phyloP scores from a whole-genome alignment of 2,888 invertebrate species.

The Eledone cirrhosa region DNA sequence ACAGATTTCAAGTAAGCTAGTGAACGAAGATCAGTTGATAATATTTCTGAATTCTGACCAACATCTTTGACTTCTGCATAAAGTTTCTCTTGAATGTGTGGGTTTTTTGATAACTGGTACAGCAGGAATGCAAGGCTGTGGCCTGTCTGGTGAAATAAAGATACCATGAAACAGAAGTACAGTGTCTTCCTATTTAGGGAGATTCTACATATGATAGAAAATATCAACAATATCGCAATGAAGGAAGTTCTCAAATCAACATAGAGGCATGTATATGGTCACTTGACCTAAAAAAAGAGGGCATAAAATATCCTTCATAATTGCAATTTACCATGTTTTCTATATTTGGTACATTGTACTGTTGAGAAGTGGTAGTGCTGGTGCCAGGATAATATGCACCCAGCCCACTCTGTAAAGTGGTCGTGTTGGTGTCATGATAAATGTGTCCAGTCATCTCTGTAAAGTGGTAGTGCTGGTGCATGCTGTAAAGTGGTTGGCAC shows the following conservation, averaged over 20 bases:
- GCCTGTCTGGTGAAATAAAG: conserved; percentile 45
- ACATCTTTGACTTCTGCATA: conserved; percentile 42
- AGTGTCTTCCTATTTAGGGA: conserved; percentile 12
- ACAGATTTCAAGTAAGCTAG: conserved; percentile 53
- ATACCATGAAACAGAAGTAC: not conserved
- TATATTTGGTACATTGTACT: too few relatives aligned
- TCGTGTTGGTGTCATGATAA: too few relatives aligned
- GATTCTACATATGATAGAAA: not conserved
- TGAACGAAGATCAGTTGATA: conserved; percentile 38
- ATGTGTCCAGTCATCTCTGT: too few relatives aligned
- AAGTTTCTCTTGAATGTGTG: conserved; percentile 45
- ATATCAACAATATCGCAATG: not conserved
- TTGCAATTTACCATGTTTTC: too few relatives aligned
- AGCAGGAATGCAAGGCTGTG: conserved; percentile 49
- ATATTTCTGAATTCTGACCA: conserved; percentile 32
- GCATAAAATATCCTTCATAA: too few relatives aligned
- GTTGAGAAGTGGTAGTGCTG: too few relatives aligned
- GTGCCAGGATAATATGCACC: too few relatives aligned
- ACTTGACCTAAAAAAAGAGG: not conserved
- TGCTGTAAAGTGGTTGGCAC: too few relatives aligned
- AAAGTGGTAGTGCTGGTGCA: too few relatives aligned
- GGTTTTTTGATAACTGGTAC: conserved; percentile 45
- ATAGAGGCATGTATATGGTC: too few relatives aligned
- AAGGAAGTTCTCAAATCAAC: not conserved
- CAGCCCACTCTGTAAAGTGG: too few relatives aligned